Percentiles rank a stretch among this genome's conserved stretches.
These are phyloP conservation scores for Alectura lathami DNA, from an alignment of 2,113 vertebrate species.

Conservation along the genomic window DNA sequence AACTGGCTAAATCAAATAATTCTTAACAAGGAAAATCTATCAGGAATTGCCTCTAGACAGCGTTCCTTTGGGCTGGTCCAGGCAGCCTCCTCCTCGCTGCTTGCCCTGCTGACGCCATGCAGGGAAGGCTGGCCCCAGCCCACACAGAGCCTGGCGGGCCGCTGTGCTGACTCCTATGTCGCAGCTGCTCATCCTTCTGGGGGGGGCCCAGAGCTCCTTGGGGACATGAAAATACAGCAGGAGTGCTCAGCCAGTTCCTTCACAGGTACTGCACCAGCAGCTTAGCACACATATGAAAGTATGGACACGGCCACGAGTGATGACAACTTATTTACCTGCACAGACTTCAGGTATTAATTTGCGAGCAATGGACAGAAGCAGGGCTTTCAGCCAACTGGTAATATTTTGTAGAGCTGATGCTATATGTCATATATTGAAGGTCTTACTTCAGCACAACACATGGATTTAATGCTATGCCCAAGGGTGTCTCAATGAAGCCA, in stretches of 20 bases:
- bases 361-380: not conserved
- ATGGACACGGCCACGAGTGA: not conserved
- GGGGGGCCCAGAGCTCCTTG: not conserved
- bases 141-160: fast-evolving
- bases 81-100: not conserved
- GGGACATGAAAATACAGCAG: not conserved
- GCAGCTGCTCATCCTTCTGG: fast-evolving
- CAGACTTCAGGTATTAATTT: not conserved
- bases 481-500: not conserved
- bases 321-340: not conserved
- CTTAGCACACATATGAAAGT: not conserved
- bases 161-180: fast-evolving
- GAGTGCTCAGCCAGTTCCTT: not conserved
- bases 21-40: not conserved
- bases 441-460: slow-evolving; percentile 15
- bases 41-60: not conserved
- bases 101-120: not conserved
- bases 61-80: not conserved
- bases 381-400: not conserved
- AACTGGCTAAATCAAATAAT: not conserved
- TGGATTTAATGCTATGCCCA: not conserved
- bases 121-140: not conserved
- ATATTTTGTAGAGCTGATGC: not conserved
- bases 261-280: not conserved
- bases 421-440: not conserved